Conservation (phyloP, 2,797 vertebrate species). For the Arnoldichthys spilopterus region DNA sequence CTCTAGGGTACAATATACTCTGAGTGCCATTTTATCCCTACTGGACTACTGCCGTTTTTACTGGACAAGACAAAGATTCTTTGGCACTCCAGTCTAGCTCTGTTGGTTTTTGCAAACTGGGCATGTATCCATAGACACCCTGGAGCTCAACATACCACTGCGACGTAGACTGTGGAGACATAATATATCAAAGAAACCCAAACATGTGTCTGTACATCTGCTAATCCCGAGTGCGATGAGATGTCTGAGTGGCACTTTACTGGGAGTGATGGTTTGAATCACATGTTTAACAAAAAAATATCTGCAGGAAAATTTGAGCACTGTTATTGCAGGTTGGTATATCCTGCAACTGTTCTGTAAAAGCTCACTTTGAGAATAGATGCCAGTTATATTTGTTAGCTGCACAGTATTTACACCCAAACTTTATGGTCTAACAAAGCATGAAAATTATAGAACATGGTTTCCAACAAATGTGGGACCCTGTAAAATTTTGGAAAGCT, state of each 20-base stretch:
- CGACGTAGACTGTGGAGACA: slow-evolving; percentile 32
- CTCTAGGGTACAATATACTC: slow-evolving; percentile 11
- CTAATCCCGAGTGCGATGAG: slow-evolving; percentile 13
- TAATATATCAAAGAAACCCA: slow-evolving; percentile 42
- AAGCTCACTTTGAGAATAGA: background rate
- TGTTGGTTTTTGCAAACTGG: slow-evolving; percentile 46
- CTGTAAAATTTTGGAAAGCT: too few relatives aligned
- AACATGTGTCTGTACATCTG: slow-evolving; percentile 25
- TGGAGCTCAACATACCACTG: slow-evolving; percentile 45
- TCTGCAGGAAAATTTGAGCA: background rate
- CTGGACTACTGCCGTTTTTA: slow-evolving; percentile 48
- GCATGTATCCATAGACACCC: slow-evolving; percentile 45
- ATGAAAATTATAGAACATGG: too few relatives aligned
- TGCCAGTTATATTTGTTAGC: too few relatives aligned
- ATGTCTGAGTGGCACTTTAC: slow-evolving; percentile 29
- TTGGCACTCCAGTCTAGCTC: slow-evolving; percentile 44
- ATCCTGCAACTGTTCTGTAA: background rate
- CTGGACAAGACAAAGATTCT: slow-evolving; percentile 52
- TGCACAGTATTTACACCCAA: too few relatives aligned
- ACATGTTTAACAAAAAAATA: background rate
- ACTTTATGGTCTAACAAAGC: too few relatives aligned
- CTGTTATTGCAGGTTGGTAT: background rate
- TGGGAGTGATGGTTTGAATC: slow-evolving; percentile 9
- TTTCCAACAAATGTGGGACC: too few relatives aligned
- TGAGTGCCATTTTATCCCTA: slow-evolving; percentile 35